Percentiles rank a stretch among this genome's conserved stretches.
Evolutionary conservation across 2,797 vertebrate species (phyloP).

Genomic region (Chloroceryle amazona): DNA sequence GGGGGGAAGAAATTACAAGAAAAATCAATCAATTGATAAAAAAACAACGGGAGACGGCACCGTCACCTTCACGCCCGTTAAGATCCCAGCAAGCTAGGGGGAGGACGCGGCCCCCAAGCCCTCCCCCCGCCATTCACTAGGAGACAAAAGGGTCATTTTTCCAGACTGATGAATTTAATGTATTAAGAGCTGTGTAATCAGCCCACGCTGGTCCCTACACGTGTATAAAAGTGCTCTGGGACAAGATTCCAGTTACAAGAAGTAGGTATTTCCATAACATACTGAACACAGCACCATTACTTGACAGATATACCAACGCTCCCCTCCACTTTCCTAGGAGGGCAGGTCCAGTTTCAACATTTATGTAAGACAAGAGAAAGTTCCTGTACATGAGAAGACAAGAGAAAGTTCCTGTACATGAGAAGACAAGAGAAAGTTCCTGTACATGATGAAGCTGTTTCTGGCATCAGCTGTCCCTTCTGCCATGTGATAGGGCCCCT

Average conservation of each 20-base stretch:
- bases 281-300: fast-evolving
- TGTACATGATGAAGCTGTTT: neutral
- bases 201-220: neutral
- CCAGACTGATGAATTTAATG: neutral
- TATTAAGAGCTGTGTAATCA: neutral
- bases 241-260: slow-evolving; percentile 15
- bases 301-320: fast-evolving
- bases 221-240: neutral
- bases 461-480: neutral
- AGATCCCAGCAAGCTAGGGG: neutral
- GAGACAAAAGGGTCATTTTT: fast-evolving
- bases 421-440: neutral
- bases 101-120: neutral
- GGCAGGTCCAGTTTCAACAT: neutral
- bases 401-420: neutral
- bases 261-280: neutral
- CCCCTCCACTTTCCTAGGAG: fast-evolving
- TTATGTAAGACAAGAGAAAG: neutral
- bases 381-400: no score
- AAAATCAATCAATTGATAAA: no score
- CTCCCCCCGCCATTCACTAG: fast-evolving
- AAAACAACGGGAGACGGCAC: no score
- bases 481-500: fast-evolving
- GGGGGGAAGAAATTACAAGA: no score
- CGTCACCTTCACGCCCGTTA: no score